Conservation (phyloP, 2,888 invertebrate genomes). For the Athalia rosae region DNA sequence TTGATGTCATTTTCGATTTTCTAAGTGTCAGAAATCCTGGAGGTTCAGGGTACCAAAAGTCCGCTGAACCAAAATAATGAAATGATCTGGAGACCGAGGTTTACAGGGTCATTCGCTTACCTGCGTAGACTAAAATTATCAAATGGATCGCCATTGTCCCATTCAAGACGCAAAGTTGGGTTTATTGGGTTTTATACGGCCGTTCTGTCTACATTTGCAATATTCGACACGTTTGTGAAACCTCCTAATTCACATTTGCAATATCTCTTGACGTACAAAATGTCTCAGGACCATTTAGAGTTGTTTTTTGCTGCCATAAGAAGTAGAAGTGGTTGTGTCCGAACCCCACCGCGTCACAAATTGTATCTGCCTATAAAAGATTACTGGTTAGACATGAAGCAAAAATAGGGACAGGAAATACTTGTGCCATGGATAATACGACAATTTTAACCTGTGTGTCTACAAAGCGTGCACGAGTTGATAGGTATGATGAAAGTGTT, state of each 20-base stretch:
- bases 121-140: not conserved
- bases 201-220: conserved; percentile 19
- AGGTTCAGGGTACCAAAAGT: conserved; percentile 53
- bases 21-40: conserved; percentile 55
- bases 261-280: conserved; percentile 37
- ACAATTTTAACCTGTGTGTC: conserved; percentile 43
- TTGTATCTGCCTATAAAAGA: conserved; percentile 45
- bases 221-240: conserved; percentile 46
- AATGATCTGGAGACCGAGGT: conserved; percentile 34
- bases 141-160: not conserved
- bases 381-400: conserved; percentile 45
- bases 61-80: conserved; percentile 52
- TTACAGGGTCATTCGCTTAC: not conserved
- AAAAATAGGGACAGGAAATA: conserved; percentile 44
- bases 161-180: conserved; percentile 47
- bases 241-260: conserved; percentile 38
- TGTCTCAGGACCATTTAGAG: conserved; percentile 42
- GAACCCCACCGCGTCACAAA: conserved; percentile 44
- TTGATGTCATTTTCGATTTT: conserved; percentile 55
- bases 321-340: conserved; percentile 46
- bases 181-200: conserved; percentile 46
- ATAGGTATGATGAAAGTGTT: conserved; percentile 34
- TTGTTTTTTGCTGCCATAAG: conserved; percentile 48
- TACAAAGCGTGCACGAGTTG: not conserved
- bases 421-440: conserved; percentile 43